Percentiles rank a stretch among this genome's conserved stretches.
Evolutionary conservation across 1,140 invertebrate species (phyloP).

Genomic region (Cardiocondyla obscurior): DNA sequence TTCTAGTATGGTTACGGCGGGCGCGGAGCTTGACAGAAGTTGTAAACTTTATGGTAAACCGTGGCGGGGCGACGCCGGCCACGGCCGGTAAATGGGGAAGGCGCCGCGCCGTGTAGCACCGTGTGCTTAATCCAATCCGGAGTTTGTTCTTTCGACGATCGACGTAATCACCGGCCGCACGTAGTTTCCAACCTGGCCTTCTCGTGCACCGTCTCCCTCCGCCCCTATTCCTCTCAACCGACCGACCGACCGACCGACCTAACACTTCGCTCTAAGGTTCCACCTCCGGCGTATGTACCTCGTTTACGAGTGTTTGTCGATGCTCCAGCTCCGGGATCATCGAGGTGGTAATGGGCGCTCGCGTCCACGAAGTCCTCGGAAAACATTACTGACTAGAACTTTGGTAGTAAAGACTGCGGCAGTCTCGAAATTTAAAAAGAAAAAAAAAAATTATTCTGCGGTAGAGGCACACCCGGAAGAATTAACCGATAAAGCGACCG

Average conservation of each 20-base stretch:
- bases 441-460: neutral
- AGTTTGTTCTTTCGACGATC: slow-evolving; percentile 81
- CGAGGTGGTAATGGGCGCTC: slow-evolving; percentile 50
- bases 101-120: slow-evolving; percentile 63
- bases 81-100: slow-evolving; percentile 76
- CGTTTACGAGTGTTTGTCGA: slow-evolving; percentile 70
- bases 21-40: slow-evolving; percentile 75
- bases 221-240: slow-evolving; percentile 2
- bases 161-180: slow-evolving; percentile 79
- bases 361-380: neutral
- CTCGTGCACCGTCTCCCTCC: slow-evolving; percentile 10
- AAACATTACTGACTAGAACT: neutral
- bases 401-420: neutral
- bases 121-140: slow-evolving; percentile 80
- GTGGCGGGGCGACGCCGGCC: slow-evolving; percentile 71
- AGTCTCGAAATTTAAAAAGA: neutral
- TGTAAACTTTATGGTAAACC: slow-evolving; percentile 81
- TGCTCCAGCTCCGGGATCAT: slow-evolving; percentile 45
- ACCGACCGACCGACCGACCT: slow-evolving; percentile 49
- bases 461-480: neutral
- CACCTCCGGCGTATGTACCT: slow-evolving; percentile 67
- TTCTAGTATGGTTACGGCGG: slow-evolving; percentile 71
- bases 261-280: slow-evolving; percentile 71
- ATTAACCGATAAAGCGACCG: neutral
- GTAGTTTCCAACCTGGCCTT: slow-evolving; percentile 73